Evolutionary conservation across 2,113 vertebrate species (phyloP).

Genomic region (Oreotrochilus melanogaster): DNA sequence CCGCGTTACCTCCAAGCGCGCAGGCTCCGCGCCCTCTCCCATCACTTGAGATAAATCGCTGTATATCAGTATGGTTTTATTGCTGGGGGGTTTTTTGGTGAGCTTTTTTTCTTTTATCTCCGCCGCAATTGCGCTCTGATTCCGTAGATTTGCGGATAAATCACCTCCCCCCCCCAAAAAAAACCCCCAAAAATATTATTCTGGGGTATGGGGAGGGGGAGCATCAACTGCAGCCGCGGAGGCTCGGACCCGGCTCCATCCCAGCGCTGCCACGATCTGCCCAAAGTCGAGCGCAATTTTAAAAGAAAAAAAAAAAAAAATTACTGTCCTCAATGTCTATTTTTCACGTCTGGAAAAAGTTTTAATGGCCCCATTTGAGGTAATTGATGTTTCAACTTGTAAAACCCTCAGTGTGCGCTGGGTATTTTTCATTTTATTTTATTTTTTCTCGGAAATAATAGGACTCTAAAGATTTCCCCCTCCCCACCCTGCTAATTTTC

Average conservation of each 20-base stretch:
- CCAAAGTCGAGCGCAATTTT: background rate
- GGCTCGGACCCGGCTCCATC: background rate
- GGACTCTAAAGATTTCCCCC: too few relatives aligned
- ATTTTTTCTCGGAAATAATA: background rate
- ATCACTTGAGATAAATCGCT: background rate
- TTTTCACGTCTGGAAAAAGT: background rate
- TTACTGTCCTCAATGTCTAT: background rate
- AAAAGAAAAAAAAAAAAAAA: background rate
- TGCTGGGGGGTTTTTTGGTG: too few relatives aligned
- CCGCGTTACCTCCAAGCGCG: background rate
- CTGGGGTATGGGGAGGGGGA: accelerated
- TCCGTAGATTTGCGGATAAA: background rate
- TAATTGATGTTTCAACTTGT: background rate
- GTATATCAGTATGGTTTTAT: background rate
- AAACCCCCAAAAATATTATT: accelerated
- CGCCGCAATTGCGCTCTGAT: accelerated
- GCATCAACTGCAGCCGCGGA: background rate
- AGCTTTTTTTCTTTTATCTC: accelerated
- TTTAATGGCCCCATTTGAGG: background rate
- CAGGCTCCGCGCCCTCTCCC: background rate
- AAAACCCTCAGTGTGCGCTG: background rate
- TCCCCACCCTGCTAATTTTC: background rate
- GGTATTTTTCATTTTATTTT: background rate
- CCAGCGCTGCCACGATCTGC: background rate
- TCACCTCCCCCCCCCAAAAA: background rate